Conservation (phyloP, 2,888 invertebrate genomes). For the Dryomyza anilis region DNA sequence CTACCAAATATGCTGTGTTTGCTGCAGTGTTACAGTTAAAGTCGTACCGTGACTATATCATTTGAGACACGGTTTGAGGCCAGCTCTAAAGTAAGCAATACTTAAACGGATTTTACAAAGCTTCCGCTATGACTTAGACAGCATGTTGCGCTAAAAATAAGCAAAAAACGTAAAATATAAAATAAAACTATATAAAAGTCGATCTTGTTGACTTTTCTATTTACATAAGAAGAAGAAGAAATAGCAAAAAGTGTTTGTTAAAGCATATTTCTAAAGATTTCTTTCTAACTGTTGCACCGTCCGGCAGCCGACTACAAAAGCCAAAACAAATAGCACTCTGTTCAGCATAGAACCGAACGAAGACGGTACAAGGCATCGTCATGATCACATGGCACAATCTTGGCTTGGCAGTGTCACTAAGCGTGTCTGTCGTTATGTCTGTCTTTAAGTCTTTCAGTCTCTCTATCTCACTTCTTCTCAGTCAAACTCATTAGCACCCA, state of each 20-base stretch:
- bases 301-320: neutral
- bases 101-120: neutral
- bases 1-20: neutral
- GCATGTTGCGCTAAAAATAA: neutral
- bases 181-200: too few relatives aligned
- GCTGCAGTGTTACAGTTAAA: slow-evolving; percentile 2
- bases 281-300: neutral
- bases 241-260: neutral
- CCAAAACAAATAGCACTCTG: neutral
- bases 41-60: neutral
- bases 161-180: too few relatives aligned
- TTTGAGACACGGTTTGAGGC: neutral
- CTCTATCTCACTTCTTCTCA: neutral
- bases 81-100: neutral
- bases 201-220: neutral
- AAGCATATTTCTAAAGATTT: neutral
- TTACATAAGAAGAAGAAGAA: neutral
- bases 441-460: neutral
- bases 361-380: neutral
- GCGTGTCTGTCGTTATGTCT: neutral
- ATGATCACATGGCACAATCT: neutral
- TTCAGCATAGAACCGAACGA: neutral
- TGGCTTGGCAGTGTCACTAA: neutral
- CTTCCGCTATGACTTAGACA: neutral
- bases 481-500: slow-evolving; percentile 10